Evolutionary conservation across 2,888 invertebrate species (phyloP), one percentile per base, ranked within the genome.

Genomic region (Drosophila aldrichi): DNA sequence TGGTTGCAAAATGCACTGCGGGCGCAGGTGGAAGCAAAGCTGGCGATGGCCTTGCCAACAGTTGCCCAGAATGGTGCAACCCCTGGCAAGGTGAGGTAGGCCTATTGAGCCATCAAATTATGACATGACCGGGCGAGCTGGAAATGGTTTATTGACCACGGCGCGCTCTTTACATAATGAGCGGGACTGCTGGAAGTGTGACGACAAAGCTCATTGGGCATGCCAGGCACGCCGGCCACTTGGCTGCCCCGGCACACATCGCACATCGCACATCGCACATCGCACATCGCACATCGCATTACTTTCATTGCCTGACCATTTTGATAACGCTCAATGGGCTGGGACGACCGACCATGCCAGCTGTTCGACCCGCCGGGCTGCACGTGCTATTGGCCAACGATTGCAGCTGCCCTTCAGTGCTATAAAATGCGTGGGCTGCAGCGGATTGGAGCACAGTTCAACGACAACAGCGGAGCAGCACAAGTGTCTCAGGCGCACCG

Each of bases 341-440:
- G 58, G 54, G 29, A 52, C 48, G 43, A 54, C 38, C 60, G 55
- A 43, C 65, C 76, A 51, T 38, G 58, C 40, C 43, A 58, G 63
- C 58, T 48, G 49, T 29, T 40, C 36, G 51, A 22, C 51, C 43
- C 18, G 22, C 44, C 58, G n/a, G 48, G 14, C 56, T 54, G 69
- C 76, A 78, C 80, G 84, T 70, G 77, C 48, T 63, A 54, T 83
- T 83, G 79, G 75, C 77, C 83, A 86, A 83, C 70, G 48, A 51
- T 55, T 73, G 36, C 66, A 68, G 51, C 44, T 38, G 55, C 22
- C 22, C 14, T 44, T 16, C 22, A 20, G 63, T 18, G 48, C 83
- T 92, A 92, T 92, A 92, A 91, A 91, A 82, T 80, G 81, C 72
- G 87, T 76, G 77, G 77, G 75, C 56, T 41, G 14, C 7, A 40